Base-by-base conservation (phyloP, 1,140 invertebrate genomes). In the Calosoma granatense region DNA sequence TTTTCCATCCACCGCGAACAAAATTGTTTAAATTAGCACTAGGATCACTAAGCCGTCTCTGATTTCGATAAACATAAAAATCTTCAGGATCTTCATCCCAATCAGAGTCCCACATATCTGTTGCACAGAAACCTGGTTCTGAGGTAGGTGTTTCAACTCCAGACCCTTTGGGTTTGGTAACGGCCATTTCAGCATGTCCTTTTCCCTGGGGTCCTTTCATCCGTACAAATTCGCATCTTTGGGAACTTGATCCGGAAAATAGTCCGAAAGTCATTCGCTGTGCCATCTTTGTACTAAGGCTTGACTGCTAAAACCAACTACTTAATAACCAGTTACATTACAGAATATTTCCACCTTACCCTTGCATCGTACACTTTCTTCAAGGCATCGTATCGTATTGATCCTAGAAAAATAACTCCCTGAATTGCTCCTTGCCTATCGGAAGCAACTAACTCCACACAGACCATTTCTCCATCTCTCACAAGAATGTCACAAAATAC, bases 151-250 rank as follows among this genome's bases (percentile, higher is more conserved):
- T 98, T 72, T 97, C 94, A 4, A 89, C 89, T 1, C 93, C 94
- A 6, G 88, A 87, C 47, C 87, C 82, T 78, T 93, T 87, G 61
- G 92, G 84, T 71, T 94, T 86, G 1, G 92, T 92, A 20, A 98
- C 93, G 2, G 95, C 96, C 88, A 98, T 95, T 78, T 99, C 96
- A 0, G 95, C 95, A 73, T 95, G 91, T 0, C 96, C 96, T 78
- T 97, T 97, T 11, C 91, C 92, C 67, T 88, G 84, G 12, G 96
- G 95, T 54, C 96, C 96, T 74, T 95, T 92, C 92, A 99, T 96
- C 55, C 93, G 82, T 22, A 98, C 93, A 77, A 97, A 99, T 77
- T 98, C 96, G 64, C 95, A 90, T 63, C 95, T 82, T 64, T 93
- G 89, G 51, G 85, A 83, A 20, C 81, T 80, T 20, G 83, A 80